These are phyloP conservation scores for Panagrolaimus sp. DNA, from an alignment of 1,140 invertebrate species.

Conservation along the genomic window DNA sequence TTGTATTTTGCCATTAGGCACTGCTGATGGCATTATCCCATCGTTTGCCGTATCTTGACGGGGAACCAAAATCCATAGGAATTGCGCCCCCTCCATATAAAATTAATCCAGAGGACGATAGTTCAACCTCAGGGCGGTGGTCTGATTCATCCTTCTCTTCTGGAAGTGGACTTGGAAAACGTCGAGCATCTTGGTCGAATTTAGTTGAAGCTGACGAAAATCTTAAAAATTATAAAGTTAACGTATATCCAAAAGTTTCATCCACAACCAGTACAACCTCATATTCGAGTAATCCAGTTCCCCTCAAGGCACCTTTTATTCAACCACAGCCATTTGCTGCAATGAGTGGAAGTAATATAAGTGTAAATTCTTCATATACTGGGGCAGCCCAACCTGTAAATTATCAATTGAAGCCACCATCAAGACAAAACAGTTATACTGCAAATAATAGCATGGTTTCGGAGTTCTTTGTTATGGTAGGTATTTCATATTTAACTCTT, in stretches of 20 bases:
- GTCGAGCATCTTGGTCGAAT: conserved; percentile 9
- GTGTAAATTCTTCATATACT: background rate
- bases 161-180: background rate
- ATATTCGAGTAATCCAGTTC: background rate
- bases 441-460: background rate
- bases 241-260: conserved; percentile 10
- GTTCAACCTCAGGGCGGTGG: conserved; percentile 2
- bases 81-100: conserved; percentile 1
- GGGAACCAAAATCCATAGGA: background rate
- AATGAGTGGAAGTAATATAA: background rate
- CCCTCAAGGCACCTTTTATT: background rate
- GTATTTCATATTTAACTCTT: background rate
- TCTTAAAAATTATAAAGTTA: background rate
- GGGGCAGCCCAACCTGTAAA: background rate
- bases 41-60: conserved; percentile 10
- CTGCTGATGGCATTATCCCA: conserved; percentile 11
- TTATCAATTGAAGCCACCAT: too few species aligned
- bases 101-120: background rate
- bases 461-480: conserved; percentile 8
- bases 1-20: too few species aligned
- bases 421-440: background rate
- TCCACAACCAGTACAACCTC: background rate
- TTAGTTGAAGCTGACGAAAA: conserved; percentile 5
- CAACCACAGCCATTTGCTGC: background rate
- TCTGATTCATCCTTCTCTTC: background rate